Evolutionary conservation across 2,797 vertebrate species (phyloP).

Genomic region (Sorex maritimensis): DNA sequence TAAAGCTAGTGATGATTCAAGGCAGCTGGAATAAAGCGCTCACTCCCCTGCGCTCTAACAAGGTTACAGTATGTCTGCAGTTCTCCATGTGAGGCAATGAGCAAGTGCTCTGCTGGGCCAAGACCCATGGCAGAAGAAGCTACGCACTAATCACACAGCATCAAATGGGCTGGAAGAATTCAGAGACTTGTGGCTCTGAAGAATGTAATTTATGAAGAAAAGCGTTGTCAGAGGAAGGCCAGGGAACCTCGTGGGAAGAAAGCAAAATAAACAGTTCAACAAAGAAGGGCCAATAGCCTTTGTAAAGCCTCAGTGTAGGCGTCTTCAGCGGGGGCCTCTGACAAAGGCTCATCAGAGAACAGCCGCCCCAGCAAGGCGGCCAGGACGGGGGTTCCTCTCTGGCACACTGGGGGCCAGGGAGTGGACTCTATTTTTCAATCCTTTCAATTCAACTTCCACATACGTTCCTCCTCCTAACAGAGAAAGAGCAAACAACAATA

Average conservation of each 20-base stretch:
- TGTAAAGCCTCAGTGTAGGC: conserved; percentile 90
- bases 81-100: conserved; percentile 88
- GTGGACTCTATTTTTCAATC: conserved; percentile 10
- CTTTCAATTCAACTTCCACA: conserved; percentile 22
- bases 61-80: conserved; percentile 88
- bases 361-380: conserved; percentile 87
- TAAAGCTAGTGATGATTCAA: conserved; percentile 85
- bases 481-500: conserved; percentile 61
- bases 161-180: conserved; percentile 92
- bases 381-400: conserved; percentile 73
- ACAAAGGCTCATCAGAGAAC: conserved; percentile 90
- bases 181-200: conserved; percentile 89
- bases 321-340: conserved; percentile 87
- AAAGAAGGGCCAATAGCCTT: conserved; percentile 90
- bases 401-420: conserved; percentile 54
- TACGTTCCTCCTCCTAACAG: background rate
- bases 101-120: conserved; percentile 87
- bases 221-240: conserved; percentile 89
- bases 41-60: conserved; percentile 86
- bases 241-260: conserved; percentile 91
- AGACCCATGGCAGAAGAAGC: conserved; percentile 86
- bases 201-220: conserved; percentile 93
- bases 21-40: conserved; percentile 79
- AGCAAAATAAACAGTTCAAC: conserved; percentile 93
- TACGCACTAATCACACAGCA: conserved; percentile 89